Evolutionary conservation across 37 sponge, comb jelly and placozoan species (phyloP), one percentile per base, ranked within the genome.

Genomic region (Bolinopsis microptera): DNA sequence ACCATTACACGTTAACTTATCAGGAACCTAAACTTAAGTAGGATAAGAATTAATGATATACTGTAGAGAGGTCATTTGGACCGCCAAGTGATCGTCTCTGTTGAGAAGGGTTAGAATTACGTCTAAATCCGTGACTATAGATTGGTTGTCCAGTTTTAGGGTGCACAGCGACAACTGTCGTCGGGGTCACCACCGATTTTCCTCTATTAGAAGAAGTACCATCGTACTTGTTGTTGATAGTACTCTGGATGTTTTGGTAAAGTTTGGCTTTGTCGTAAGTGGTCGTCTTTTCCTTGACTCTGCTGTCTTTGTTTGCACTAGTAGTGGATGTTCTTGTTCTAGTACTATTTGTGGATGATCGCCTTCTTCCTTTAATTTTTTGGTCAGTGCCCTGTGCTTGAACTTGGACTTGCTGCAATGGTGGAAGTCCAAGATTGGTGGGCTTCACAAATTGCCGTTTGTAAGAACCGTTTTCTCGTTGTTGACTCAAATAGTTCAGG

Each of bases 181-280:
- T 77, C 1, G 80, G 80, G 9, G 80, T 77, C 28, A 77, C 21
- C 1, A 32, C 36, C 1, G 80, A 22, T 24, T 18, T 9, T 28
- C 1, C 32, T 9, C 26, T 72, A 3, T 28, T 9, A n/a, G 74
- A 5, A 24, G 74, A n/a, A 35, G 80, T 77, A 9, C 36, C 36
- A 28, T 27, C 80, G 61, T 13, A 18, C 61, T 48, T 48, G 61
- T 48, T 5, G 13, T 48, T 5, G 13, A 48, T 48, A 21, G 37
- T 35, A 18, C 80, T 77, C 80, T 77, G 80, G 3, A 77, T 77
- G 3, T 32, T 77, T 1, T 77, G 80, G 32, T 77, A 77, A 36
- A 77, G 80, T 13, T 32, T 27, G 3, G 80, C 80, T 35, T 77
- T 77, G 80, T 77, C 80, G 21, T 77, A 77, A 32, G 80, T 34